phyloP scores from a whole-genome alignment of 1,140 invertebrate species.

The Oryctes rhinoceros region DNA sequence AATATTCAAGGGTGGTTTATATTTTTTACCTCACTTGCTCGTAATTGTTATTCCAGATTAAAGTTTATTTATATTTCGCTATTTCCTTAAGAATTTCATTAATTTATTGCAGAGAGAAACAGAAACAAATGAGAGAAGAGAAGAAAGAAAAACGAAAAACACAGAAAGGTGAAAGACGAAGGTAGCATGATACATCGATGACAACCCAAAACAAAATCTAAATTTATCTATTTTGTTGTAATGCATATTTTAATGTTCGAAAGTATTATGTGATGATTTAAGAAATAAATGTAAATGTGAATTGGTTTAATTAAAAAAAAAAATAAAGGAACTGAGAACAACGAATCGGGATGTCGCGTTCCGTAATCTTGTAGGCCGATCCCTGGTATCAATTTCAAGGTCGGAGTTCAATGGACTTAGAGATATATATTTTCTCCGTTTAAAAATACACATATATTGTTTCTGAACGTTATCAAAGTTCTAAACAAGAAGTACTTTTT shows the following conservation, averaged over 20 bases:
- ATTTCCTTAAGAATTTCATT: not conserved
- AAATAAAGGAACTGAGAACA: slow-evolving; percentile 1
- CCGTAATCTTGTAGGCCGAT: not conserved
- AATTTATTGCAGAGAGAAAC: slow-evolving; percentile 74
- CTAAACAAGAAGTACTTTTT: not conserved
- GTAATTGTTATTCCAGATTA: not conserved
- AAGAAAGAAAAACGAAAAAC: slow-evolving; percentile 90
- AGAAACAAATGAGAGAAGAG: slow-evolving; percentile 84
- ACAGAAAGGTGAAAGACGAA: slow-evolving; percentile 83
- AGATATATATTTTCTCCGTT: not conserved
- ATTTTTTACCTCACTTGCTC: not conserved
- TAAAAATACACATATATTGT: not conserved
- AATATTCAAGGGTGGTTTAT: too few species aligned
- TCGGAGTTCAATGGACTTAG: slow-evolving; percentile 6
- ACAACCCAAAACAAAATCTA: not conserved
- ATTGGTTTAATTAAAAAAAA: slow-evolving; percentile 21
- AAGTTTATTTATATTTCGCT: too few species aligned
- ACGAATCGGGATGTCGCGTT: not conserved
- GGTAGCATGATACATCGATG: slow-evolving; percentile 69
- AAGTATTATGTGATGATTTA: slow-evolving; percentile 35
- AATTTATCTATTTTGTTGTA: slow-evolving; percentile 36
- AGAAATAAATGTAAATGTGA: slow-evolving; percentile 14
- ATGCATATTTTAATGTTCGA: slow-evolving; percentile 7
- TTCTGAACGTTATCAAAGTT: not conserved
- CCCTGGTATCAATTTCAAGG: not conserved